A percentile compares a stretch with the other conserved stretches of the same genome.
Conservation (phyloP, 2,888 invertebrate species). For the Drosophila mettleri region DNA sequence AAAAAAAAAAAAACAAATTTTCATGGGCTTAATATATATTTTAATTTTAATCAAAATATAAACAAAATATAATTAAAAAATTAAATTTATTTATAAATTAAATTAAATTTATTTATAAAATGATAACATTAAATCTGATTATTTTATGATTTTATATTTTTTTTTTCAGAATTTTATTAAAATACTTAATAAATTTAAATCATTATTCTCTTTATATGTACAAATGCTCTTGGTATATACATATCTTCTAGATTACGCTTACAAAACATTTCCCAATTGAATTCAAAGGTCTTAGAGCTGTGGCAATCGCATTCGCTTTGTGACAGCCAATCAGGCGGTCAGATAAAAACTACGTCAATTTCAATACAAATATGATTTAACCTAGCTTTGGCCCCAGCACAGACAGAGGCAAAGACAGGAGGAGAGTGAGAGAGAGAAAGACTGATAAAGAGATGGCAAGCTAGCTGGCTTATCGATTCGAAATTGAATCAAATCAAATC, state of each 20-base stretch:
- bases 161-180: too few species aligned
- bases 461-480: constrained; percentile 66
- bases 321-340: constrained; percentile 60
- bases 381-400: constrained; percentile 9
- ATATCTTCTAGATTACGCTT: not conserved
- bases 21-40: too few species aligned
- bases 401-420: not conserved
- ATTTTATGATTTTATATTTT: too few species aligned
- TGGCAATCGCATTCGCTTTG: constrained; percentile 46
- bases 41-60: too few species aligned
- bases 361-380: constrained; percentile 39
- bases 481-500: constrained; percentile 79
- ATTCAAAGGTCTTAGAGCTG: not conserved
- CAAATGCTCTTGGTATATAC: too few species aligned
- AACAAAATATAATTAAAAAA: too few species aligned
- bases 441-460: not conserved
- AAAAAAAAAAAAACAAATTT: too few species aligned
- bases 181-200: too few species aligned
- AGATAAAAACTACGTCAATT: constrained; percentile 36
- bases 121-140: too few species aligned
- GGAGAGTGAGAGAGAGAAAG: not conserved
- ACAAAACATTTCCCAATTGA: not conserved
- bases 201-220: too few species aligned
- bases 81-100: too few species aligned
- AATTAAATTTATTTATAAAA: too few species aligned